These are phyloP conservation scores for Columbina picui DNA, from an alignment of 2,113 vertebrate species.

Conservation along the genomic window DNA sequence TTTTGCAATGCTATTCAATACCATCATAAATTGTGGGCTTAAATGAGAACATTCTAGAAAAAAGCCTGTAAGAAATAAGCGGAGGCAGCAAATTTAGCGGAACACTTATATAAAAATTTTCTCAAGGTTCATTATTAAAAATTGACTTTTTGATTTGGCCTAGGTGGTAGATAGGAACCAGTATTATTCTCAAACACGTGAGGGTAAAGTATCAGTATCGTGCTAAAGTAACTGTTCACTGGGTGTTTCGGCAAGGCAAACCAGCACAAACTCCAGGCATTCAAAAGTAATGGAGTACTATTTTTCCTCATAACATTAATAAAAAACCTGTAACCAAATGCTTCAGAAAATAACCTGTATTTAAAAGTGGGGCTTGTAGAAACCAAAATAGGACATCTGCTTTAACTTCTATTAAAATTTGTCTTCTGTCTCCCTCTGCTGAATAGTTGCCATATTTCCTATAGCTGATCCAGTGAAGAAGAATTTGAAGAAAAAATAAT, in stretches of 20 bases:
- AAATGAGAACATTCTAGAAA: neutral
- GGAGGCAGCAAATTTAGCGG: neutral
- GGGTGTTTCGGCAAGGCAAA: neutral
- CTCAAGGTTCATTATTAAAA: neutral
- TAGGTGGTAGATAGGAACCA: neutral
- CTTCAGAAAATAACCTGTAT: neutral
- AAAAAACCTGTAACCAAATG: neutral
- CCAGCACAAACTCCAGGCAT: neutral
- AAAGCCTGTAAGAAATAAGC: neutral
- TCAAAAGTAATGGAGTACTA: neutral
- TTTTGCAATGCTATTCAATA: neutral
- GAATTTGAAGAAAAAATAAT: neutral
- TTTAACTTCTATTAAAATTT: neutral
- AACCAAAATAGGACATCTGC: neutral
- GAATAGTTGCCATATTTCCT: neutral
- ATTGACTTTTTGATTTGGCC: neutral
- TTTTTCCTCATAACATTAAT: neutral
- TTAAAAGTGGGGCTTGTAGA: neutral
- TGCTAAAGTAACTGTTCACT: neutral
- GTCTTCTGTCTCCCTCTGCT: neutral
- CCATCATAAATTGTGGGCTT: neutral
- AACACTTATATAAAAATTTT: neutral
- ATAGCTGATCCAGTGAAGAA: neutral
- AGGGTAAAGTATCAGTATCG: neutral
- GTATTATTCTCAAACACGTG: neutral